Evolutionary conservation across 1,140 invertebrate genomes (phyloP), one percentile per base, ranked within the genome.

Genomic region (Brachionus paranguensis): DNA sequence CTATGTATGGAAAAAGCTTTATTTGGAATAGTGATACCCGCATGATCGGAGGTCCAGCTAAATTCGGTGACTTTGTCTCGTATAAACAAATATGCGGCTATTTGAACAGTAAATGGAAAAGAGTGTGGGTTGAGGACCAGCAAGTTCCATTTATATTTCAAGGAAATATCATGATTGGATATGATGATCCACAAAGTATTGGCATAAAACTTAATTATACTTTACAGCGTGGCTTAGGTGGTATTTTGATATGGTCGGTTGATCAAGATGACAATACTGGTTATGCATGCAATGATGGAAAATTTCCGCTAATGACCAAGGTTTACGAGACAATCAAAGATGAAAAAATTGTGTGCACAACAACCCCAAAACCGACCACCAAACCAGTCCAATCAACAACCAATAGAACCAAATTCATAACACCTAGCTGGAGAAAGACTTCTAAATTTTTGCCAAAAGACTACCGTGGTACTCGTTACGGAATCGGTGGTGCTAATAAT

Each of bases 111-210:
- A 65, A 65, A 74, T 84, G 83, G 83, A 74, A 72, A 12, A 55
- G 70, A 60, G 53, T 55, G 17, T 84, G 83, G 83, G 12, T 45
- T 14, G 70, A 72, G n/a, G 83, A 84, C 17, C 65, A 74, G n/a
- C 20, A 72, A 84, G 83, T 84, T 10, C 83, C 95, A 95, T 0
- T 95, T 94, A 86, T 95, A 95, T 11, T 95, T 91, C 87, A 93
- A 92, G 85, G 93, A 92, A 93, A 95, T 88, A 94, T 96, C 88
- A 96, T 95, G 95, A 95, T 97, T 20, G 94, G 95, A 1, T 97
- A 95, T 87, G 95, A 97, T 87, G 95, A 97, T 87, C 92, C 50
- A 17, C 47, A 84, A 47, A 84, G 83, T 64, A 37, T 84, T 47
- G 83, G 2, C 37, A 45, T 74, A 14, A 84, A 84, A 24, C 17